Base-by-base conservation (phyloP, 2,113 vertebrate species). In the Amblyopsis rosae region DNA sequence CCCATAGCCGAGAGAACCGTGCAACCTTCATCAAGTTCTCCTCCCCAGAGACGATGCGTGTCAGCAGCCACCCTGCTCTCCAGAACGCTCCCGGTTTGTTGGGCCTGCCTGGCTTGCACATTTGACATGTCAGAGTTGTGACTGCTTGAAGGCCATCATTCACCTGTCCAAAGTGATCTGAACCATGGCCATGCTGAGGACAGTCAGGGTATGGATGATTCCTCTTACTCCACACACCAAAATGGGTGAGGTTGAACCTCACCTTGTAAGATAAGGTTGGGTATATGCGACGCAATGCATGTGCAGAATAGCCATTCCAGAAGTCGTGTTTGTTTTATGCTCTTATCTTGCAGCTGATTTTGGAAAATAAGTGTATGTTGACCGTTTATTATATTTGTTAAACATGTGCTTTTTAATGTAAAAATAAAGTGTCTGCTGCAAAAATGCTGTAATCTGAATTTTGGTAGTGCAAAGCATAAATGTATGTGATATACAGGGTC, bases 21-120 rank as follows among this genome's bases (percentile, higher is more conserved):
- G 91, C 93, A 0, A 85, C 89, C 67, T 96, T 94, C 72, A 74
- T 93, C 17, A 96, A 96, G 77, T 95, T 92, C 72, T 93, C 94
- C 6, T 86, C 91, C 45, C 81, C 89, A 32, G 91, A 92, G 66
- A 92, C 75, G 4, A 87, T 92, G 70, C 81, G 92, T 8, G 87
- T 91, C 77, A 95, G 94, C 86, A 86, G 85, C 71, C 88, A 90
- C 41, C 90, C 92, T 0, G 85, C 82, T 76, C 63, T 94, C 12
- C 84, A 87, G 4, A 86, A 66, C 1, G 62, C 76, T 17, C 57
- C 71, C 1, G 32, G 62, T 51, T 74, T 91, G 46, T 72, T 92
- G 61, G 84, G 82, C 11, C 46, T 83, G 6, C 69, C 71, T 63
- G 57, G 68, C 48, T 80, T 74, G 83, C 77, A 58, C 32, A 57